Evolutionary conservation across 2,888 invertebrate species (phyloP).

Genomic region (Ectobius pallidus): DNA sequence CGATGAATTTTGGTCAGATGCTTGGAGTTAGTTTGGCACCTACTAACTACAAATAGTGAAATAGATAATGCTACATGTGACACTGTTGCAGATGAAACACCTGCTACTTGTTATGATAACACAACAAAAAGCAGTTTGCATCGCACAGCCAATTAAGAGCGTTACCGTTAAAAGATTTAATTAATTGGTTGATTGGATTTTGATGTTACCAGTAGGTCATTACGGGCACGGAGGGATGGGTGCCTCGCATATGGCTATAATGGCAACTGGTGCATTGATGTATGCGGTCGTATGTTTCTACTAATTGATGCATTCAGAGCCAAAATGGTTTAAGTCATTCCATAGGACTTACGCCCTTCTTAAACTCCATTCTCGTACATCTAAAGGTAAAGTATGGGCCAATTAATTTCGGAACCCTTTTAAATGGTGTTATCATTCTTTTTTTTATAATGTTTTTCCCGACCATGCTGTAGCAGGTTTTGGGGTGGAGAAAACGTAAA

Average conservation of each 20-base stretch:
- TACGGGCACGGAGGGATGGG: background rate
- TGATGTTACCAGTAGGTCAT: constrained; percentile 35
- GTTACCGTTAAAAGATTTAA: constrained; percentile 24
- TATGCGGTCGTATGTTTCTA: background rate
- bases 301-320: background rate
- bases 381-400: constrained; percentile 4
- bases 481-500: background rate
- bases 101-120: background rate
- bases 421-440: constrained; percentile 8
- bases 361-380: background rate
- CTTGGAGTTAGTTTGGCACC: too few relatives aligned
- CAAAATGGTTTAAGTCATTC: background rate
- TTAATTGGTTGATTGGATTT: constrained; percentile 35
- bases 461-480: background rate
- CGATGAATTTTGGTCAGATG: too few relatives aligned
- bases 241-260: background rate
- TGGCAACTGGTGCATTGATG: constrained; percentile 11
- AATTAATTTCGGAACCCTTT: constrained; percentile 19
- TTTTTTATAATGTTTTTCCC: background rate
- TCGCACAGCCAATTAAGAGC: constrained; percentile 24
- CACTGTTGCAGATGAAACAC: too few relatives aligned
- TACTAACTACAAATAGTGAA: too few relatives aligned
- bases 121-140: constrained; percentile 11
- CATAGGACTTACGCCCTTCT: background rate
- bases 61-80: too few relatives aligned